Conservation (phyloP, 1,140 invertebrate species). For the Drosophila melanogaster region Release_6_plus_ISO1_MT NT_033779.5:8130001-8130500, state of each 20-base stretch:
- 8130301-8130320: constrained; percentile 32
- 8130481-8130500: constrained; percentile 34
- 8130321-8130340: constrained; percentile 19
- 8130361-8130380: constrained; percentile 1
- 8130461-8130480: not conserved
- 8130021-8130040: no score
- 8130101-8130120: constrained; percentile 7
- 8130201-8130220: constrained; percentile 36
- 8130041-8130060: no score
- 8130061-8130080: not conserved
- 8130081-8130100: constrained; percentile 1
- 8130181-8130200: not conserved
- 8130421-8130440: constrained; percentile 6
- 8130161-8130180: constrained; percentile 28
- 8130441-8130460: constrained; percentile 38
- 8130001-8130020: no score
- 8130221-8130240: constrained; percentile 13
- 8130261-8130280: constrained; percentile 11
- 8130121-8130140: constrained; percentile 13
- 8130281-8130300: constrained; percentile 8
- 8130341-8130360: constrained; percentile 7
- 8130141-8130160: constrained; percentile 7
- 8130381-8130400: not conserved
- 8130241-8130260: constrained; percentile 17
- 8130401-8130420: constrained; percentile 4